phyloP scores from a whole-genome alignment of 2,113 vertebrate genomes.

The Antechinus flavipes region DNA sequence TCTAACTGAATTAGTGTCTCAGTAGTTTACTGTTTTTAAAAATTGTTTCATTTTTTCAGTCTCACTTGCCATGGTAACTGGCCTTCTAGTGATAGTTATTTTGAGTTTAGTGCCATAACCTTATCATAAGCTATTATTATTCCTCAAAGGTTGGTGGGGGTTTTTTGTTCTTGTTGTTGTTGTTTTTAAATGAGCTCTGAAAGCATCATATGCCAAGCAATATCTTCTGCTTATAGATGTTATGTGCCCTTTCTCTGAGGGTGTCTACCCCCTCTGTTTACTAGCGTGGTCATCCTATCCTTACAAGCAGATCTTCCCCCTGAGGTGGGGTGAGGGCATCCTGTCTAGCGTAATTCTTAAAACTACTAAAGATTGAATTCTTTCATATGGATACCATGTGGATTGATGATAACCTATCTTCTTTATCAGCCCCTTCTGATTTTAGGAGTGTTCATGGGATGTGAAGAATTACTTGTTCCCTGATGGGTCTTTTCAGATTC shows the following conservation, averaged over 20 bases:
- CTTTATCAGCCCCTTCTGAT: constrained; percentile 59
- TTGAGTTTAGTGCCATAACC: background rate
- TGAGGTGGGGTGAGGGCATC: background rate
- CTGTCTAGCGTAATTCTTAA: constrained; percentile 33
- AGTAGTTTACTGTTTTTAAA: background rate
- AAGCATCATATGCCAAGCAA: background rate
- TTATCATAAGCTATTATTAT: constrained; percentile 24
- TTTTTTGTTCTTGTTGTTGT: too few species aligned
- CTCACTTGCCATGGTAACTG: background rate
- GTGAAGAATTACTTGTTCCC: constrained; percentile 78
- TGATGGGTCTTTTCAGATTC: constrained; percentile 70
- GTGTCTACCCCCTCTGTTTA: background rate
- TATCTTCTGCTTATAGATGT: background rate
- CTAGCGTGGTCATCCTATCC: constrained; percentile 2
- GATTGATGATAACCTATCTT: constrained; percentile 30
- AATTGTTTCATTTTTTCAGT: background rate
- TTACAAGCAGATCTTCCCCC: constrained; percentile 16
- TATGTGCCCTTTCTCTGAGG: constrained; percentile 34
- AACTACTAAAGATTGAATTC: constrained; percentile 53
- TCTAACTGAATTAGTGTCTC: background rate
- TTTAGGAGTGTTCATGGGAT: constrained; percentile 66
- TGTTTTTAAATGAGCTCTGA: constrained; percentile 11
- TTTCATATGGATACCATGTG: constrained; percentile 59
- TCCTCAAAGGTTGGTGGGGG: background rate
- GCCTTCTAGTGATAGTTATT: background rate